Evolutionary conservation across 2,797 vertebrate species (phyloP).

Genomic region (Liparis tanakae): DNA sequence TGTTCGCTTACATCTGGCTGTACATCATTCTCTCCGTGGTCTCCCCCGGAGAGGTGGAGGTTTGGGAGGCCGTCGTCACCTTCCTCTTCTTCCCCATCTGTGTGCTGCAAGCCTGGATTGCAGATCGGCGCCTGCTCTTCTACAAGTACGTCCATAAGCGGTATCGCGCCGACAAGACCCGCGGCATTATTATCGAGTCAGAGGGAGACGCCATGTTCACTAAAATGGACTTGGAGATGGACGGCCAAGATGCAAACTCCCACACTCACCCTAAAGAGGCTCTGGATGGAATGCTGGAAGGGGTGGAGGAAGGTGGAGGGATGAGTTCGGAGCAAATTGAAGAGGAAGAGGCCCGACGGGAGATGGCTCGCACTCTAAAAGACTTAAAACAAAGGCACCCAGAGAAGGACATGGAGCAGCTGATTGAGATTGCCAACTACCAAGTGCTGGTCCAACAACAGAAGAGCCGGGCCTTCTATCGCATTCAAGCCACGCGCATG

Average conservation of each 20-base stretch:
- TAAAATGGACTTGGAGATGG: conserved; percentile 89
- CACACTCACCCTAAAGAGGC: conserved; percentile 83
- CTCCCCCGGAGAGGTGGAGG: conserved; percentile 85
- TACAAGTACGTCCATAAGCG: conserved; percentile 88
- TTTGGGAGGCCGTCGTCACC: conserved; percentile 90
- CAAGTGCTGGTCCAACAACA: conserved; percentile 89
- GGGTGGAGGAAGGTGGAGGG: conserved; percentile 83
- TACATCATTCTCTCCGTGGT: conserved; percentile 88
- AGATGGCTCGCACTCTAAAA: conserved; percentile 88
- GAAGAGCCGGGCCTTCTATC: conserved; percentile 90
- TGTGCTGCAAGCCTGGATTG: conserved; percentile 89
- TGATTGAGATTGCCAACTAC: conserved; percentile 91
- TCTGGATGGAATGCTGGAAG: conserved; percentile 84
- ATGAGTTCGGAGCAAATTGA: conserved; percentile 70
- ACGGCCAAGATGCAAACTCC: conserved; percentile 82
- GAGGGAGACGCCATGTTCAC: conserved; percentile 86
- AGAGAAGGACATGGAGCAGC: conserved; percentile 89
- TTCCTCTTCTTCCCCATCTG: conserved; percentile 90
- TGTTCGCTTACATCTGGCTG: conserved; percentile 91
- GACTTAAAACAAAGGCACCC: conserved; percentile 88
- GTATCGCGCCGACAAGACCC: conserved; percentile 86
- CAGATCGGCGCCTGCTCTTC: conserved; percentile 88
- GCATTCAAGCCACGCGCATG: conserved; percentile 90
- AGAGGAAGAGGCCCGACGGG: conserved; percentile 84
- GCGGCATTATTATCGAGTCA: conserved; percentile 87